Conservation (phyloP, 2,888 invertebrate species). For the Eudasyphora cyanicolor region DNA sequence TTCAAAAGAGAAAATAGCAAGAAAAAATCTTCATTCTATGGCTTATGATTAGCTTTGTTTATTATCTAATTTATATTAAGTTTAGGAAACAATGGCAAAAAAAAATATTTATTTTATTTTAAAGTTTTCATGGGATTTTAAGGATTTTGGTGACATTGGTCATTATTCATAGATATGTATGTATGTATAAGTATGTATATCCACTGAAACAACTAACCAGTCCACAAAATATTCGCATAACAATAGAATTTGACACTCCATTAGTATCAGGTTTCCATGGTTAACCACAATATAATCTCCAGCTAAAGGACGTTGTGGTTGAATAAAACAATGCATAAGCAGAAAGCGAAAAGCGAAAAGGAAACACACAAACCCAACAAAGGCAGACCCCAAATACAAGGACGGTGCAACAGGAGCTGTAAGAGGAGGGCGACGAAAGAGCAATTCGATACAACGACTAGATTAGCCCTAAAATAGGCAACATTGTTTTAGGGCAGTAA, state of each 20-base stretch:
- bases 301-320: conserved; percentile 32
- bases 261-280: conserved; percentile 63
- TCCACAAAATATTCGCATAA: background rate
- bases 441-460: conserved; percentile 6
- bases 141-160: conserved; percentile 3
- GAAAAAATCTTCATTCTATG: background rate
- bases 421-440: conserved; percentile 68
- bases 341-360: background rate
- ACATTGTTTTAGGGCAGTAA: conserved; percentile 6
- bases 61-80: no score
- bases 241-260: conserved; percentile 58
- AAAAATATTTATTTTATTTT: background rate
- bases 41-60: conserved; percentile 21
- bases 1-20: background rate
- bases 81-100: no score
- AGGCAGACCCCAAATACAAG: background rate
- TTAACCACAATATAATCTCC: conserved; percentile 61
- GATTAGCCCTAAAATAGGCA: conserved; percentile 35
- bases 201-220: background rate
- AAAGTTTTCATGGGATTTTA: background rate
- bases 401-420: conserved; percentile 46
- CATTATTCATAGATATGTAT: background rate
- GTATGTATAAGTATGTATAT: background rate
- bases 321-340: background rate
- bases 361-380: conserved; percentile 1